Percentiles rank a stretch among this genome's conserved stretches.
These are phyloP conservation scores for Phalera bucephala DNA, from an alignment of 2,888 invertebrate species.

Conservation along the genomic window DNA sequence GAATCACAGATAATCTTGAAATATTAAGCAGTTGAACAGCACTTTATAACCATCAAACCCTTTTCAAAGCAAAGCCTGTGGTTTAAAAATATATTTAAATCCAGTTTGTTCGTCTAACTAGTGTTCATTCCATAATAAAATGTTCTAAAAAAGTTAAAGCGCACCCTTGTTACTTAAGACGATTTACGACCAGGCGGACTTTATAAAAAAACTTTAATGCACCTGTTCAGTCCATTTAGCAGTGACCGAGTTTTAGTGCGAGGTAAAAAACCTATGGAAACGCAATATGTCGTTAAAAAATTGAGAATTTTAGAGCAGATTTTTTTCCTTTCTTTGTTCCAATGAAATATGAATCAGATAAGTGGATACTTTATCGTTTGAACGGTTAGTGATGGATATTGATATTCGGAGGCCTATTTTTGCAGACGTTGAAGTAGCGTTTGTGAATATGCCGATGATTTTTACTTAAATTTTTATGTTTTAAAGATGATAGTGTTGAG, in stretches of 20 bases:
- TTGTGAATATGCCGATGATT: conserved; percentile 29
- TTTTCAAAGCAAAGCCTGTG: conserved; percentile 31
- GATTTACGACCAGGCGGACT: conserved; percentile 64
- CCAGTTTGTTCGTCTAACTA: conserved; percentile 40
- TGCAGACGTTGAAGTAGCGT: conserved; percentile 15
- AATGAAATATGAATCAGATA: conserved; percentile 18
- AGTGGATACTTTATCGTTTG: conserved; percentile 2
- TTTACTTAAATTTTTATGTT: too few species aligned
- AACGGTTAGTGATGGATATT: conserved; percentile 5
- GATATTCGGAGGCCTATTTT: conserved; percentile 12
- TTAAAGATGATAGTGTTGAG: too few species aligned
- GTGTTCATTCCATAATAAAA: conserved; percentile 58
- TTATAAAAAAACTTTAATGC: conserved; percentile 65
- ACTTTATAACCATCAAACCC: conserved; percentile 31
- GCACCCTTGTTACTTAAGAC: conserved; percentile 70
- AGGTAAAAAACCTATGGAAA: conserved; percentile 20
- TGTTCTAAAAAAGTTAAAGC: conserved; percentile 64
- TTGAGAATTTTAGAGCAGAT: conserved; percentile 10
- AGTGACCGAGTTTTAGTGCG: conserved; percentile 43
- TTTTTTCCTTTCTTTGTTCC: conserved; percentile 12
- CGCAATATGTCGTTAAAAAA: conserved; percentile 30
- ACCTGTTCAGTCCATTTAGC: conserved; percentile 72
- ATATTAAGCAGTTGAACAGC: conserved; percentile 3
- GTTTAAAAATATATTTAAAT: conserved; percentile 31
- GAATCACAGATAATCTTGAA: conserved; percentile 1